Conservation (phyloP, 2,888 invertebrate species). For the Troides aeacus region DNA sequence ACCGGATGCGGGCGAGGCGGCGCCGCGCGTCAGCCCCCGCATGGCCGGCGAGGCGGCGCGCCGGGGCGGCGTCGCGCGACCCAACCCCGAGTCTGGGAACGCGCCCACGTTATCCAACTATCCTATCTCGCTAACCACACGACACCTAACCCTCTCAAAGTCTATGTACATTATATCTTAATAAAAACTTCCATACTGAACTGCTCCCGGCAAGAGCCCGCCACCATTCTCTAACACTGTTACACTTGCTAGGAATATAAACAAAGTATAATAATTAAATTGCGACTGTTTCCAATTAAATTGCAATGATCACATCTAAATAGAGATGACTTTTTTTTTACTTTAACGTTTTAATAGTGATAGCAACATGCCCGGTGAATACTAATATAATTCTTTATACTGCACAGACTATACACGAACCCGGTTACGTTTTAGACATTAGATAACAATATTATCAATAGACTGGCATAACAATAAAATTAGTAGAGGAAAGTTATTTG, state of each 20-base stretch:
- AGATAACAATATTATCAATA: constrained; percentile 37
- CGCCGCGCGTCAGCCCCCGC: constrained; percentile 89
- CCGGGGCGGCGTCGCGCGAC: constrained; percentile 91
- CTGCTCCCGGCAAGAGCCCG: neutral
- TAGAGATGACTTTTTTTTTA: too few species aligned
- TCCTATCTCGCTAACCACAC: constrained; percentile 12
- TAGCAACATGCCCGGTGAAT: neutral
- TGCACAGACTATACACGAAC: constrained; percentile 21
- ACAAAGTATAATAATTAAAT: neutral
- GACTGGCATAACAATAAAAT: constrained; percentile 62
- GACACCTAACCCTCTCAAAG: neutral
- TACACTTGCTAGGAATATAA: neutral
- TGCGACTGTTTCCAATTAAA: neutral
- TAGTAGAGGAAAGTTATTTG: constrained; percentile 43
- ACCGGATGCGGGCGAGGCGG: constrained; percentile 86
- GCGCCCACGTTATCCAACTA: constrained; percentile 24
- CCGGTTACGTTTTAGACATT: constrained; percentile 36
- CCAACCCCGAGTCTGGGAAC: constrained; percentile 90
- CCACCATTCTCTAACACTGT: neutral
- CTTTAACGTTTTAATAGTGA: neutral
- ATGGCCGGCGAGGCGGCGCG: constrained; percentile 92
- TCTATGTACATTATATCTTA: neutral
- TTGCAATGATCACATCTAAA: too few species aligned
- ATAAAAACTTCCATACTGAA: neutral
- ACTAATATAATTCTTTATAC: neutral